Conservation (phyloP, 2,113 vertebrate species). For the Pavo muticus region DNA sequence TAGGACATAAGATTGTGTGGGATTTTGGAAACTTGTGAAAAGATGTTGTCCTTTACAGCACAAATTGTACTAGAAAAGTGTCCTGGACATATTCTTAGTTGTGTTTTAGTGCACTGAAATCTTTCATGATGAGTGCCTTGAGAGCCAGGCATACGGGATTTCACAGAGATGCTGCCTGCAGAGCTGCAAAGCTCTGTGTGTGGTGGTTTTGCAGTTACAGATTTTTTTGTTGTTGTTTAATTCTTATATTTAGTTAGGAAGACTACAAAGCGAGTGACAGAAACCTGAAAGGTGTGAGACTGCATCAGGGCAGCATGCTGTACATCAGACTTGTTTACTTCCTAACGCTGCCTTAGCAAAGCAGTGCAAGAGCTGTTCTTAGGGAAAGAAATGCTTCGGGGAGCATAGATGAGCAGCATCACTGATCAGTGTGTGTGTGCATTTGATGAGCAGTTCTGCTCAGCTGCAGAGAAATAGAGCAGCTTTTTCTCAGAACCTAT, state of each 20-base stretch:
- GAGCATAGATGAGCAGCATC: background rate
- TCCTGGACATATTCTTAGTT: background rate
- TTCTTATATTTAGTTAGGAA: background rate
- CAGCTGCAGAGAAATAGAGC: background rate
- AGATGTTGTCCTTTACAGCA: background rate
- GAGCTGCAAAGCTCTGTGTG: background rate
- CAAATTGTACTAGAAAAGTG: background rate
- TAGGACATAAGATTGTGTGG: rapidly evolving
- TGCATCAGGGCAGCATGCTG: background rate
- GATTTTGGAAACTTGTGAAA: background rate
- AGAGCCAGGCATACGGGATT: background rate
- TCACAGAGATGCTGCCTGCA: background rate
- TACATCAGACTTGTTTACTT: background rate
- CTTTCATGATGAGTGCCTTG: rapidly evolving
- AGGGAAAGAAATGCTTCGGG: background rate
- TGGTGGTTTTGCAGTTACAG: background rate
- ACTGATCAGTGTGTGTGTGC: background rate
- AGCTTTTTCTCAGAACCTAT: background rate
- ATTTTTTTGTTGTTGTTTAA: background rate
- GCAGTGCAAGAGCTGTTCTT: background rate
- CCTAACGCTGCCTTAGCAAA: rapidly evolving
- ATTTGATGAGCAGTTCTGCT: background rate
- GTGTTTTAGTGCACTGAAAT: background rate
- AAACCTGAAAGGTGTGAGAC: background rate
- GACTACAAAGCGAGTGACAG: background rate